phyloP scores from a whole-genome alignment of 2,888 invertebrate genomes.

The Diadegma fenestrale region DNA sequence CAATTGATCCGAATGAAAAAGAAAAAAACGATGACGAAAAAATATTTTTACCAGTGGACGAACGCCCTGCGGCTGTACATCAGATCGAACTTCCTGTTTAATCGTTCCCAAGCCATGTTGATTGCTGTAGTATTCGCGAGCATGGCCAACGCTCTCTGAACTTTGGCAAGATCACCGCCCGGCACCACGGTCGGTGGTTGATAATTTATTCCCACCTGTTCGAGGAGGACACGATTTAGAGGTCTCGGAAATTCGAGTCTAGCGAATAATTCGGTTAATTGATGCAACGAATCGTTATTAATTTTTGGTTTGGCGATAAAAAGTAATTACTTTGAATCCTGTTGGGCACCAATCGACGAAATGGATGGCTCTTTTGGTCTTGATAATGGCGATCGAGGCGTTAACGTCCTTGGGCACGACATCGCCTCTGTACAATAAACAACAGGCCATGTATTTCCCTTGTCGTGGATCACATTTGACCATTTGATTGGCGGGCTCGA shows the following conservation, averaged over 20 bases:
- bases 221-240: slow-evolving; percentile 3
- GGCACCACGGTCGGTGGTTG: slow-evolving; percentile 82
- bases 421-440: slow-evolving; percentile 87
- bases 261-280: not conserved
- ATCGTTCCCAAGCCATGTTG: slow-evolving; percentile 88
- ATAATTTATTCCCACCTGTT: slow-evolving; percentile 84
- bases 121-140: slow-evolving; percentile 86
- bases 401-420: slow-evolving; percentile 89
- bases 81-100: slow-evolving; percentile 88
- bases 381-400: slow-evolving; percentile 87
- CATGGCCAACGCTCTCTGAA: slow-evolving; percentile 87
- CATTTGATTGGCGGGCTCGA: slow-evolving; percentile 81
- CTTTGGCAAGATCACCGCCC: slow-evolving; percentile 86
- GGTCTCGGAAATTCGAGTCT: too few relatives aligned
- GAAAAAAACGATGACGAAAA: not conserved
- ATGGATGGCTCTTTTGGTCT: slow-evolving; percentile 87
- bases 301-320: not conserved
- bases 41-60: slow-evolving; percentile 87
- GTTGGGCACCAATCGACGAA: slow-evolving; percentile 88
- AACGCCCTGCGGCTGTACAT: slow-evolving; percentile 89
- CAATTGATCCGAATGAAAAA: not conserved
- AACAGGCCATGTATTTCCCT: slow-evolving; percentile 86
- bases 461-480: slow-evolving; percentile 79
- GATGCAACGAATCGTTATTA: not conserved
- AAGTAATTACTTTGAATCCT: slow-evolving; percentile 85